phyloP scores from a whole-genome alignment of 92 coral and sea anemone genomes.

The Palythoa grandis region DNA sequence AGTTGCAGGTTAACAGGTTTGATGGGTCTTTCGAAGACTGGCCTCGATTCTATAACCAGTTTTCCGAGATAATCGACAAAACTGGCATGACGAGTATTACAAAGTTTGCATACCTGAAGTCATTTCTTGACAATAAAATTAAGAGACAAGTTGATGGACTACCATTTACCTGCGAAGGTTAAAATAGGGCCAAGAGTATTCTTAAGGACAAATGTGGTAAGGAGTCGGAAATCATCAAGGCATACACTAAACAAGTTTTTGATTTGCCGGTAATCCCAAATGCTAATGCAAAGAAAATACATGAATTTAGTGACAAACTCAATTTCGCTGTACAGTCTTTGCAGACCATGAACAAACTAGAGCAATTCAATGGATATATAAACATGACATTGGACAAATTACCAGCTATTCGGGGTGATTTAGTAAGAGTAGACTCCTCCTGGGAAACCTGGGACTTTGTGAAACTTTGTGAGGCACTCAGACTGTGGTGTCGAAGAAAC shows the following conservation, averaged over 20 bases:
- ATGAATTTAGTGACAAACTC: slow-evolving; percentile 51
- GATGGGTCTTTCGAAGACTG: slow-evolving; percentile 49
- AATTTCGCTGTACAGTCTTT: slow-evolving; percentile 53
- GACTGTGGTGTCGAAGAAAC: slow-evolving; percentile 57
- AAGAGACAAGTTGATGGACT: slow-evolving; percentile 39
- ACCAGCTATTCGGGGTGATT: slow-evolving; percentile 61
- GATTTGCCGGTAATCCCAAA: slow-evolving; percentile 50
- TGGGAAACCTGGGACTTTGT: slow-evolving; percentile 58
- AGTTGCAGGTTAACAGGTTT: slow-evolving; percentile 31
- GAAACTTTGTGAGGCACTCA: slow-evolving; percentile 52
- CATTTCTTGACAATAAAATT: slow-evolving; percentile 39
- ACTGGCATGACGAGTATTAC: slow-evolving; percentile 25
- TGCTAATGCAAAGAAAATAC: slow-evolving; percentile 45
- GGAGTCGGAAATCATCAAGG: slow-evolving; percentile 52
- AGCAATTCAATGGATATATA: slow-evolving; percentile 51
- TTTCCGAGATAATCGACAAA: slow-evolving; percentile 46
- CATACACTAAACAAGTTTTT: slow-evolving; percentile 48
- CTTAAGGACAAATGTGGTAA: slow-evolving; percentile 55
- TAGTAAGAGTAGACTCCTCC: slow-evolving; percentile 46
- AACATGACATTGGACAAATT: slow-evolving; percentile 57
- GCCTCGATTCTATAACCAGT: slow-evolving; percentile 55
- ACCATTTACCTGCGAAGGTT: slow-evolving; percentile 52
- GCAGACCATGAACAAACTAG: slow-evolving; percentile 51
- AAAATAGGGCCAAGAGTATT: slow-evolving; percentile 54
- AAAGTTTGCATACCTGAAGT: slow-evolving; percentile 53